phyloP scores from a whole-genome alignment of 2,888 invertebrate genomes.

The Melitaea athalia region DNA sequence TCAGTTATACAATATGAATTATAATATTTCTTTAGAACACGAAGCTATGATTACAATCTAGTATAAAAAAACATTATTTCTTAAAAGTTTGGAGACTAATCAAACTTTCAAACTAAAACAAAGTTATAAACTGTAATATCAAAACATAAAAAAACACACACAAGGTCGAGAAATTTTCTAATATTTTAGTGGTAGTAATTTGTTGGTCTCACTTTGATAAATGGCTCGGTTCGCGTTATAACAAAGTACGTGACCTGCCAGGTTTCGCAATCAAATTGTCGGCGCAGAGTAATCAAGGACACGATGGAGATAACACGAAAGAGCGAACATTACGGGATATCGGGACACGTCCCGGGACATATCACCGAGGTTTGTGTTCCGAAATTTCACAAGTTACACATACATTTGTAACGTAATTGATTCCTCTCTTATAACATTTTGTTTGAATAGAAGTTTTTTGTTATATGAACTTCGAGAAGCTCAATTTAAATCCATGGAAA shows the following conservation, averaged over 20 bases:
- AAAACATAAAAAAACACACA: not conserved
- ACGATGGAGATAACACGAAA: not conserved
- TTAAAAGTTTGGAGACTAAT: not conserved
- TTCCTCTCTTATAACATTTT: not conserved
- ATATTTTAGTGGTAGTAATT: constrained; percentile 26
- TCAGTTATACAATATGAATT: no score
- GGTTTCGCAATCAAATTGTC: constrained; percentile 15
- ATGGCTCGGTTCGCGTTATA: constrained; percentile 20
- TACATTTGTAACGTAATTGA: not conserved
- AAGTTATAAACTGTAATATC: not conserved
- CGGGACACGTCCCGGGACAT: not conserved
- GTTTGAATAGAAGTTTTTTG: no score
- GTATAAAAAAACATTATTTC: not conserved
- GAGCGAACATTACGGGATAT: not conserved
- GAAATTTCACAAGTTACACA: not conserved
- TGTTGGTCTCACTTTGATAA: constrained; percentile 29
- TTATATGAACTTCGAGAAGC: no score
- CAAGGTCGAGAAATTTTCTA: not conserved
- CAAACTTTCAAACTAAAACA: not conserved
- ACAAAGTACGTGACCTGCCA: constrained; percentile 28
- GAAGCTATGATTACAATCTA: no score
- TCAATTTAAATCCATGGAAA: no score
- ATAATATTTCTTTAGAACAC: no score
- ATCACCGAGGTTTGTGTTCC: not conserved
- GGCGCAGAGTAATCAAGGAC: constrained; percentile 8